Evolutionary conservation across 2,888 invertebrate species (phyloP), one percentile per base, ranked within the genome.

Genomic region (Celastrina argiolus): DNA sequence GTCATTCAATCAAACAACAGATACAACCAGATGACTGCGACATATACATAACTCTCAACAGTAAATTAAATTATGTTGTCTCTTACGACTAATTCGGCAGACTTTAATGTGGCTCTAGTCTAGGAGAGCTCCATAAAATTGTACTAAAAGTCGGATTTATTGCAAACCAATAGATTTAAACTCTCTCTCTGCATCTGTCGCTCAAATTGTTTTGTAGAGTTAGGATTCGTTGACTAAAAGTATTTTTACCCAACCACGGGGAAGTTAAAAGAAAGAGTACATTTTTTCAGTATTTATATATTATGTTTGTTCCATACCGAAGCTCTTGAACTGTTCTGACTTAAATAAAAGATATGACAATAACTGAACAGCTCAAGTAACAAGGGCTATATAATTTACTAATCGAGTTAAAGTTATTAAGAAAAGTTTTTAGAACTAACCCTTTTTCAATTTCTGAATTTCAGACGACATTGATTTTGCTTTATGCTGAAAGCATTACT

Each of bases 141-240:
- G 28, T 31, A 8, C 8, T 58, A 58, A 58, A 58, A 58, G 31
- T 58, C 8, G 58, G n/a, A 58, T 58, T 58, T 31, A 58, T 58
- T 31, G 51, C 12, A 51, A 31, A 58, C 58, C 58, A 31, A 58
- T 58, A 31, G 22, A 51, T 5, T 51, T 8, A 22, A 51, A 58
- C n/a, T 16, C 8, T 8, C 51, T 22, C 51, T 51, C 28, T 31
- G 18, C 31, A 14, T 31, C n/a, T 58, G 31, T 58, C 28, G 31
- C 31, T 58, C 31, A 31, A 58, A 58, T 31, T 58, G 16, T 31
- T 58, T 58, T n/a, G 31, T 58, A 8, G 16, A 18, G 31, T 31
- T 31, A 31, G 31, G 58, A 31, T 58, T 58, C 7, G 16, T 58
- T 31, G 56, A 31, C 31, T 28, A 1, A 28, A 58, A 7, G 31